phyloP scores from a whole-genome alignment of 2,113 vertebrate genomes.

The Rhizomys pruinosus region DNA sequence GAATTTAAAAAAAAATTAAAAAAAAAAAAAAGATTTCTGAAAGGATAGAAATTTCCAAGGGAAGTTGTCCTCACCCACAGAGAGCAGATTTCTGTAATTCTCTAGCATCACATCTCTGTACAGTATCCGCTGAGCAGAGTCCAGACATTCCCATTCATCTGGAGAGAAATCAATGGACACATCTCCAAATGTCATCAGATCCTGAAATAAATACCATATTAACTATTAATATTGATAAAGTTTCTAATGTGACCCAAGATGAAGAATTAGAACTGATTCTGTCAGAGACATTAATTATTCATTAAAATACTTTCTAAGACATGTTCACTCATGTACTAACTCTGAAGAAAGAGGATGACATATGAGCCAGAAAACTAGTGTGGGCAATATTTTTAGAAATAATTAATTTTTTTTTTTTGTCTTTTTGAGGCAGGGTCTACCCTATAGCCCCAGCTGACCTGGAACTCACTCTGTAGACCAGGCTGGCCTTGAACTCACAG shows the following conservation, averaged over 20 bases:
- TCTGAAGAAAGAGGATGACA: neutral
- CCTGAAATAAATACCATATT: neutral
- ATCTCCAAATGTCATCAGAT: constrained; percentile 6
- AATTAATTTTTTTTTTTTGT: too few relatives aligned
- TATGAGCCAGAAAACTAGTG: too few relatives aligned
- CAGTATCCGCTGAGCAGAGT: neutral
- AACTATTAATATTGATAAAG: neutral
- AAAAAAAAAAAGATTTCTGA: too few relatives aligned
- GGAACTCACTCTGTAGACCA: too few relatives aligned
- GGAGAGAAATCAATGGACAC: constrained; percentile 23
- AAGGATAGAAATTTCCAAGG: neutral
- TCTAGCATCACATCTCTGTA: constrained; percentile 38
- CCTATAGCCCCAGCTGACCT: too few relatives aligned
- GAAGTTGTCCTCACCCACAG: neutral
- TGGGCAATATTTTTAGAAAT: too few relatives aligned
- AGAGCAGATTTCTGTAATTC: neutral
- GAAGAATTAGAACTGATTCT: neutral
- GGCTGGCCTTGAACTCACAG: too few relatives aligned
- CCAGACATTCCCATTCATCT: constrained; percentile 33
- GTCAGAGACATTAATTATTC: neutral
- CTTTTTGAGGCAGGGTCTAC: too few relatives aligned
- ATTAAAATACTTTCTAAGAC: neutral
- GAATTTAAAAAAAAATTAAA: too few relatives aligned
- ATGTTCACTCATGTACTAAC: neutral
- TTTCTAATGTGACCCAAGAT: neutral